Conservation (phyloP, 2,113 vertebrate genomes). For the Rhabdomys dilectus region DNA sequence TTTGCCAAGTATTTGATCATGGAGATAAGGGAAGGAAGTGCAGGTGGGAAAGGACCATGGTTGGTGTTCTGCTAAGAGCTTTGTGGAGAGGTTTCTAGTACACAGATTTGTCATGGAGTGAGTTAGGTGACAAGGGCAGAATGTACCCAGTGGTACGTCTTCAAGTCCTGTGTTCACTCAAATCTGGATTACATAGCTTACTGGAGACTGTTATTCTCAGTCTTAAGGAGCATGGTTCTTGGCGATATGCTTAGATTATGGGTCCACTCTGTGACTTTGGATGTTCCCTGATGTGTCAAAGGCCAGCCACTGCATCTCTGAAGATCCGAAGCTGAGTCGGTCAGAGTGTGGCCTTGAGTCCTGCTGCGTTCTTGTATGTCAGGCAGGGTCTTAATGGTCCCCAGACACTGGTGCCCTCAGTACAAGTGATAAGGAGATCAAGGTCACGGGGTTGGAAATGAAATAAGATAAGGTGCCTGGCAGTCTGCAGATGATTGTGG, state of each 20-base stretch:
- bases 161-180: not conserved
- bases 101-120: not conserved
- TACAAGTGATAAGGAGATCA: not conserved
- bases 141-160: not conserved
- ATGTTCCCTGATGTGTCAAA: not conserved
- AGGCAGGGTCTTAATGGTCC: not conserved
- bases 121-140: not conserved
- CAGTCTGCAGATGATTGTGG: not conserved
- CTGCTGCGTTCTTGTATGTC: not conserved
- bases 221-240: not conserved
- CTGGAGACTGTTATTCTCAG: not conserved
- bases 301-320: not conserved
- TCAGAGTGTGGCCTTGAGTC: not conserved
- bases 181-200: not conserved
- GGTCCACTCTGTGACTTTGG: not conserved
- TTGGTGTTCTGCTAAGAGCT: not conserved
- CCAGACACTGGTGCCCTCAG: not conserved
- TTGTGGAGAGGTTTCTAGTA: not conserved
- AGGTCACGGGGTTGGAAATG: not conserved
- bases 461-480: not conserved
- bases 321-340: not conserved
- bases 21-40: not conserved
- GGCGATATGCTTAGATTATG: not conserved
- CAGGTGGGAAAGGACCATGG: not conserved
- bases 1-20: not conserved